These are phyloP conservation scores for Pseudochaenichthys georgianus DNA, from an alignment of 2,797 vertebrate genomes.

Conservation along the genomic window DNA sequence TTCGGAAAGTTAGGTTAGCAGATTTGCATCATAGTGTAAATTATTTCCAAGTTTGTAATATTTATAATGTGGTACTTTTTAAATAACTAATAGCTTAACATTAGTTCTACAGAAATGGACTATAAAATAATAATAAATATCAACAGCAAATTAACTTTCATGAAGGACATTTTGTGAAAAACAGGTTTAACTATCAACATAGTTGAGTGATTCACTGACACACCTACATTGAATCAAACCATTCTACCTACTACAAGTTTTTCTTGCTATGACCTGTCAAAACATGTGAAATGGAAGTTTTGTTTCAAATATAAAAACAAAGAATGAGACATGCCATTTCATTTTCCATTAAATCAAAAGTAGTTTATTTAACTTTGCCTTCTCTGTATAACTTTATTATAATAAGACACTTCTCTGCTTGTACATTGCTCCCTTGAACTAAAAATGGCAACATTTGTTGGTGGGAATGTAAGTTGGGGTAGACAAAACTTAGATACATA, in stretches of 20 bases:
- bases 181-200: background rate
- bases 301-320: conserved; percentile 17
- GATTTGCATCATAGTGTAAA: background rate
- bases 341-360: conserved; percentile 90
- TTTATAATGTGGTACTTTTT: background rate
- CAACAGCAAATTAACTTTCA: background rate
- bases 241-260: background rate
- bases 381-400: conserved; percentile 91
- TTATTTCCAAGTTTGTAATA: background rate
- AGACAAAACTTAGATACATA: conserved; percentile 90
- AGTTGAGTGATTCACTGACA: background rate
- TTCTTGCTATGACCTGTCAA: background rate
- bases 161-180: conserved; percentile 2
- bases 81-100: background rate
- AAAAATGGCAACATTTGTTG: conserved; percentile 90
- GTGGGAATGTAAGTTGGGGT: conserved; percentile 92
- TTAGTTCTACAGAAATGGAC: background rate
- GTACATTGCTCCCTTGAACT: conserved; percentile 92
- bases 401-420: conserved; percentile 93
- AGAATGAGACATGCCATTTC: conserved; percentile 58
- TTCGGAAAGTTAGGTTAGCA: background rate
- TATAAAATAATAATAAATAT: background rate
- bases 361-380: conserved; percentile 91
- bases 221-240: background rate
- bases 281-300: background rate